These are phyloP conservation scores for Periophthalmodon schlosseri DNA, from an alignment of 2,113 vertebrate genomes.

Conservation along the genomic window DNA sequence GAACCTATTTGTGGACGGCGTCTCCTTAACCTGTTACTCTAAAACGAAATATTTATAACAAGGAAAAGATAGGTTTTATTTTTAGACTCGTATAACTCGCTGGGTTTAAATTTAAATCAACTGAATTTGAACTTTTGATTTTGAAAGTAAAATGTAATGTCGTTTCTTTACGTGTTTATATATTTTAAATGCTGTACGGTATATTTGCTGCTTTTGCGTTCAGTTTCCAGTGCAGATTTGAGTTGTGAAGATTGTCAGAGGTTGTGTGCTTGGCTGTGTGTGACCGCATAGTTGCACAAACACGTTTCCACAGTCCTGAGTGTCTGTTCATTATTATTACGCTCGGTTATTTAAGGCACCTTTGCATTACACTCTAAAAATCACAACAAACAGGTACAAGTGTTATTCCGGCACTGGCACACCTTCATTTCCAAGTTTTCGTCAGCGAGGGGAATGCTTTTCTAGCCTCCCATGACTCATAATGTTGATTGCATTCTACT, in stretches of 20 bases:
- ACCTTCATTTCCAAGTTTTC: constrained; percentile 75
- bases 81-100: constrained; percentile 13
- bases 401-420: constrained; percentile 71
- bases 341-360: constrained; percentile 54
- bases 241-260: constrained; percentile 16
- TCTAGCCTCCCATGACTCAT: constrained; percentile 72
- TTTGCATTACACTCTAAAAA: constrained; percentile 56
- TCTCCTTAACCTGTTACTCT: constrained; percentile 22
- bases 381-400: constrained; percentile 64
- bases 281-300: constrained; percentile 60
- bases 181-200: neutral
- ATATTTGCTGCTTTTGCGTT: neutral
- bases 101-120: constrained; percentile 18
- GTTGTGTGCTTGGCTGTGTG: constrained; percentile 26
- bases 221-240: neutral
- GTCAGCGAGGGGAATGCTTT: constrained; percentile 67
- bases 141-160: neutral
- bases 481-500: constrained; percentile 72
- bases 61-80: constrained; percentile 21
- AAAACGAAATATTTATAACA: constrained; percentile 30
- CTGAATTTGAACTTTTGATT: constrained; percentile 9
- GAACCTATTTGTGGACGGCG: neutral
- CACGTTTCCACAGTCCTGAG: constrained; percentile 30
- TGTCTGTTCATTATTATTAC: constrained; percentile 48
- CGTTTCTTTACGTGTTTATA: constrained; percentile 19